Base-by-base conservation (phyloP, 2,888 invertebrate species). In the Pristionchus exspectatus region DNA sequence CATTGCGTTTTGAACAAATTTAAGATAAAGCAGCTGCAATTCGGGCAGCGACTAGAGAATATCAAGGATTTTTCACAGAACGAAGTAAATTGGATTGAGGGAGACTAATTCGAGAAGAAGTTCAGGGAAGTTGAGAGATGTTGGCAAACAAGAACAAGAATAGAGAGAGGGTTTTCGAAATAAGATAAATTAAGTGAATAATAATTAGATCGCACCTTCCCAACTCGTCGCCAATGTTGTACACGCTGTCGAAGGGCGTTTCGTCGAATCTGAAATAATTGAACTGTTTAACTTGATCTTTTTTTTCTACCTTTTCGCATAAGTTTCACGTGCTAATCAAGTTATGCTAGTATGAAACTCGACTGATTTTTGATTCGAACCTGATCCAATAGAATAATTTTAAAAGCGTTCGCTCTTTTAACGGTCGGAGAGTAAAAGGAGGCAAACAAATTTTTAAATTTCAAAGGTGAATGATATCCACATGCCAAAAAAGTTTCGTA, bases 221-320 rank as follows among this genome's bases (percentile, higher is more conserved):
- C 93, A 96, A 96, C 94, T 96, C 96, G 93, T 96, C 96, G 90
- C 96, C 95, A 88, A 96, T 94, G 89, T 96, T 96, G 94, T 96
- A 96, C 92, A 96, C 95, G 90, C 96, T 95, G 92, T 96, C 96
- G 93, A 96, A 96, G 54, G 96, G 96, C 50, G 92, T 92, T 92
- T 96, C 96, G 90, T 94, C 93, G 86, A 94, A 93, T n/a, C 84
- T 85, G 59, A 54, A 24, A 85, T 3, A 38, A 38, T 3, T 2
- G 38, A 38, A 38, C 5, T 38, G 38, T 38, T 38, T 38, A 38
- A 38, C 2, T 38, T 38, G 2, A 38, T 38, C 38, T 38, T 38
- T 38, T 50, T 50, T 50, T 10, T 9, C 44, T 59, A 7, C 21
- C 2, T 59, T 59, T 59, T 59, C 59, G 44, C 10, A 50, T 50